Percentiles rank a stretch among this genome's conserved stretches.
These are phyloP conservation scores for Plebejus anna DNA, from an alignment of 2,888 invertebrate genomes.

Conservation along the genomic window DNA sequence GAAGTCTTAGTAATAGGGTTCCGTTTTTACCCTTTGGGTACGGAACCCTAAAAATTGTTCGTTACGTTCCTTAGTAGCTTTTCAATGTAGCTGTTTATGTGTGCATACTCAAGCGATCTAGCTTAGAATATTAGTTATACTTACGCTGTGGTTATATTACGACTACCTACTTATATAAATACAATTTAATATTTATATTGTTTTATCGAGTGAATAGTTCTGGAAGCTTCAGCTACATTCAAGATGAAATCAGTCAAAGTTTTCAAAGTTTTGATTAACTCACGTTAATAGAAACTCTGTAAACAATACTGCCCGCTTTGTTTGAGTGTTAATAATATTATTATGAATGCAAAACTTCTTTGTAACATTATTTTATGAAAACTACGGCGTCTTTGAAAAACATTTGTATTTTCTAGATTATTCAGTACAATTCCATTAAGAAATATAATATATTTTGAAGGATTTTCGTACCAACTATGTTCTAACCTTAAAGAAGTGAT, in stretches of 20 bases:
- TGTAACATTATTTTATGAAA: not conserved
- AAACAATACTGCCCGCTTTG: not conserved
- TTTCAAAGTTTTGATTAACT: conserved; percentile 12
- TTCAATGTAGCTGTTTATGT: too few species aligned
- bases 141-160: too few species aligned
- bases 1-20: too few species aligned
- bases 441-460: not conserved
- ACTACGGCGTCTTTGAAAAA: not conserved
- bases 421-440: not conserved
- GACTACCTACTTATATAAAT: too few species aligned
- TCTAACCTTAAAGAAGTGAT: too few species aligned
- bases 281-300: not conserved
- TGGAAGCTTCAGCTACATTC: not conserved
- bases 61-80: too few species aligned
- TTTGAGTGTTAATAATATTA: not conserved
- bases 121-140: too few species aligned
- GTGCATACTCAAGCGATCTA: too few species aligned
- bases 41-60: too few species aligned
- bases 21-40: too few species aligned
- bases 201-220: not conserved
- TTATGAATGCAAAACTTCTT: not conserved
- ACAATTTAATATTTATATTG: too few species aligned
- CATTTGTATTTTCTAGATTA: not conserved
- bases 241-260: not conserved
- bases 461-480: too few species aligned